phyloP scores from a whole-genome alignment of 2,888 invertebrate species.

The Tholera decimalis region DNA sequence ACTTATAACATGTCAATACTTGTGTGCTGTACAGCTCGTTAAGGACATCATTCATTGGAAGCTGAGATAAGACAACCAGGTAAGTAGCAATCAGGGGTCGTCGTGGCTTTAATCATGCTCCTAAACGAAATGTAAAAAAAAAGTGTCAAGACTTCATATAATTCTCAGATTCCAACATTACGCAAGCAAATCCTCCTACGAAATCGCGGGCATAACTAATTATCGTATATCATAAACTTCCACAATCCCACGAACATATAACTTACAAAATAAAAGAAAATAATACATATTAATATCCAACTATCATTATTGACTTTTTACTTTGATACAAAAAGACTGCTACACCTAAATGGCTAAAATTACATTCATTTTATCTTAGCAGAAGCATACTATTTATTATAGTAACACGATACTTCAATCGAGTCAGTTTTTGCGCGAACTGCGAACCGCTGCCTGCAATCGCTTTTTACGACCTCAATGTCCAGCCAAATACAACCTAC shows the following conservation, averaged over 20 bases:
- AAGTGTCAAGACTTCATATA: neutral
- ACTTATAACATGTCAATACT: constrained; percentile 48
- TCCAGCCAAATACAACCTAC: constrained; percentile 29
- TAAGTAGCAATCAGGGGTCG: neutral
- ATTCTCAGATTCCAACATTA: neutral
- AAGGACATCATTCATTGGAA: constrained; percentile 28
- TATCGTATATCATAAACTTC: too few species aligned
- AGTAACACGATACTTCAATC: constrained; percentile 56
- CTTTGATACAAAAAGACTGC: neutral
- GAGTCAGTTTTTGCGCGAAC: constrained; percentile 51
- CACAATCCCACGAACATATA: neutral
- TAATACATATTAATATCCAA: constrained; percentile 1
- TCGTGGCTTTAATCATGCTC: neutral
- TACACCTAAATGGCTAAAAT: constrained; percentile 22
- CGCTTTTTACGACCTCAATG: constrained; percentile 34
- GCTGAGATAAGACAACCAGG: constrained; percentile 31
- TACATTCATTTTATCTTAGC: constrained; percentile 34
- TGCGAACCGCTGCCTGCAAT: constrained; percentile 43
- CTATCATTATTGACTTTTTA: constrained; percentile 12
- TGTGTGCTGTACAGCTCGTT: constrained; percentile 17
- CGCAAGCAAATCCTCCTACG: too few species aligned
- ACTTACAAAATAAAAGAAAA: neutral
- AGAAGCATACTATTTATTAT: constrained; percentile 45
- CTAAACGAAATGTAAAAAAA: neutral
- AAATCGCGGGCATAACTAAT: neutral